These are phyloP conservation scores for Noctuana brunneofusca DNA, from an alignment of 2,888 invertebrate species.

Conservation along the genomic window DNA sequence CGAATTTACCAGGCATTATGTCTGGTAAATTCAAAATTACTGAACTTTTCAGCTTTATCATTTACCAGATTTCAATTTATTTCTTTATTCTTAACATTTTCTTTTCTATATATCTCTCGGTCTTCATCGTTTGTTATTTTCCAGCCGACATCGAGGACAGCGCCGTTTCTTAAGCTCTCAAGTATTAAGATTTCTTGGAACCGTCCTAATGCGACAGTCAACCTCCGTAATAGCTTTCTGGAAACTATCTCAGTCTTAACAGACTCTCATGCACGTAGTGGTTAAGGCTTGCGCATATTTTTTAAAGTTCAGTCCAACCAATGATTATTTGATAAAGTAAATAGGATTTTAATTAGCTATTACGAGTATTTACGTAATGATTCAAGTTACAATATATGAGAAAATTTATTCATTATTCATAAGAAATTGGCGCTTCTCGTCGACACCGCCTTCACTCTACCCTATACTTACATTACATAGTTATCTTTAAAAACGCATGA, in stretches of 20 bases:
- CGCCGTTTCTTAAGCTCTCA: slow-evolving; percentile 18
- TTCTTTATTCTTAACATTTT: not conserved
- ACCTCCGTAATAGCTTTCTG: slow-evolving; percentile 43
- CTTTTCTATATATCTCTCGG: not conserved
- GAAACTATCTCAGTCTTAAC: slow-evolving; percentile 38
- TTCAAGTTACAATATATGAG: not conserved
- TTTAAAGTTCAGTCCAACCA: not conserved
- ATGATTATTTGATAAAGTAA: too few relatives aligned
- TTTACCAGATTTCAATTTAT: not conserved
- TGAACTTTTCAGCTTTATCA: too few relatives aligned
- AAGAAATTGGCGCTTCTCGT: not conserved
- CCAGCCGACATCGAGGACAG: slow-evolving; percentile 31
- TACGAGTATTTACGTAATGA: not conserved
- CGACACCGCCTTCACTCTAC: not conserved
- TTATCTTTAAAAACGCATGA: not conserved
- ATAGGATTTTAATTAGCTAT: too few relatives aligned
- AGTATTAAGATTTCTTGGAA: slow-evolving; percentile 41
- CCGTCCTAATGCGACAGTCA: slow-evolving; percentile 39
- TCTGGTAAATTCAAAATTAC: too few relatives aligned
- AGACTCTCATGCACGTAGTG: slow-evolving; percentile 25
- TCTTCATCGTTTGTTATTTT: slow-evolving; percentile 23
- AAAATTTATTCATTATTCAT: not conserved
- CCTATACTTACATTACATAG: not conserved
- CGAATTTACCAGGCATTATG: too few relatives aligned
- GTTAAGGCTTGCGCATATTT: slow-evolving; percentile 1